phyloP scores from a whole-genome alignment of 1,140 invertebrate genomes.

The Rhysida immarginata region DNA sequence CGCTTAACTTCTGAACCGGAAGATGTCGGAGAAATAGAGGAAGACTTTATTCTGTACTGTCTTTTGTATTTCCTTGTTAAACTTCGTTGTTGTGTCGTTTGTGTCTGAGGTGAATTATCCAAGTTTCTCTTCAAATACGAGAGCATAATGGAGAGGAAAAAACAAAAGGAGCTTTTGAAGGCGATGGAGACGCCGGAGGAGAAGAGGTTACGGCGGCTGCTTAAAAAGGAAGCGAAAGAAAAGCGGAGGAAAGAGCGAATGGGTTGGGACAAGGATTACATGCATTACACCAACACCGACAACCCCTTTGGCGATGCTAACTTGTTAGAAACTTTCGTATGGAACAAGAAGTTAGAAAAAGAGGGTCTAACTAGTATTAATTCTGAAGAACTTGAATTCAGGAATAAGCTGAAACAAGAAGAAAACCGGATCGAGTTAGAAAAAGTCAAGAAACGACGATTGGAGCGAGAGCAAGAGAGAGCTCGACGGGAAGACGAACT shows the following conservation, averaged over 20 bases:
- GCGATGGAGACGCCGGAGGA: constrained; percentile 88
- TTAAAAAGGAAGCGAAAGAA: constrained; percentile 86
- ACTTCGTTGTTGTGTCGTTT: no score
- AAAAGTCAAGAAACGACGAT: constrained; percentile 71
- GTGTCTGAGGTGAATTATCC: no score
- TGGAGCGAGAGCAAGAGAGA: constrained; percentile 77
- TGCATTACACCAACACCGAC: constrained; percentile 92
- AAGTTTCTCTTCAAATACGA: no score
- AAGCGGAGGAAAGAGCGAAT: constrained; percentile 59
- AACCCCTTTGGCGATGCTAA: constrained; percentile 98
- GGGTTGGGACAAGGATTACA: constrained; percentile 92
- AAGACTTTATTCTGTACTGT: no score
- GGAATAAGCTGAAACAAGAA: constrained; percentile 71
- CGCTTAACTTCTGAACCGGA: no score
- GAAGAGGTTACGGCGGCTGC: constrained; percentile 66
- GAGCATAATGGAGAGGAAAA: constrained; percentile 43
- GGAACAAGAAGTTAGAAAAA: constrained; percentile 90
- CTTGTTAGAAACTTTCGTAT: constrained; percentile 83
- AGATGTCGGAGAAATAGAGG: no score
- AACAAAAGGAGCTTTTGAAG: constrained; percentile 69
- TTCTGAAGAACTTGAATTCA: constrained; percentile 65
- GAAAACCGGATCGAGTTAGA: constrained; percentile 59
- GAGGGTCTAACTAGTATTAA: constrained; percentile 71
- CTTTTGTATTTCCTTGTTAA: no score
- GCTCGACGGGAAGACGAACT: constrained; percentile 81